Percentiles rank a stretch among this genome's conserved stretches.
Evolutionary conservation across 2,888 invertebrate species (phyloP).

Genomic region (Melieria crassipennis): DNA sequence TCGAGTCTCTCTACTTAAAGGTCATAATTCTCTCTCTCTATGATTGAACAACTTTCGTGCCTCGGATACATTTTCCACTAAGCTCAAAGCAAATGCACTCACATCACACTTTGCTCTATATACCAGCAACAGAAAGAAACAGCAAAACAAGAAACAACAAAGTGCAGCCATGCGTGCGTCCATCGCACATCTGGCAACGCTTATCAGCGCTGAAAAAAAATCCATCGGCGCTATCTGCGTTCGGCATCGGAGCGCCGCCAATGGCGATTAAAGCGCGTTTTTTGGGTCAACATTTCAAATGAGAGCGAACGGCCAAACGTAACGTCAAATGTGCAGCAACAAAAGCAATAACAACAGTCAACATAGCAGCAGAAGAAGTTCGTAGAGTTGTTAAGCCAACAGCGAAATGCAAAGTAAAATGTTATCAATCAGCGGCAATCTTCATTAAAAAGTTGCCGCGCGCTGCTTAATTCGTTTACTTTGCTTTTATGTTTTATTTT

Average conservation of each 20-base stretch:
- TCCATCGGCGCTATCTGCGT: slow-evolving; percentile 56
- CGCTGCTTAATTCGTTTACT: slow-evolving; percentile 29
- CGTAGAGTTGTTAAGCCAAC: slow-evolving; percentile 1
- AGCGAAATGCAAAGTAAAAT: slow-evolving; percentile 25
- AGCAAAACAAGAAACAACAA: slow-evolving; percentile 1
- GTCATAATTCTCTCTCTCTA: too few species aligned
- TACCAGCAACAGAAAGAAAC: not conserved
- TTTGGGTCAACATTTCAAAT: slow-evolving; percentile 40
- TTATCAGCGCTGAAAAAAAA: slow-evolving; percentile 58
- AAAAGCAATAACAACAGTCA: slow-evolving; percentile 28
- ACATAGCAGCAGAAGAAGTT: slow-evolving; percentile 14
- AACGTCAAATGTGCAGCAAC: slow-evolving; percentile 33
- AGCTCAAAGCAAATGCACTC: too few species aligned
- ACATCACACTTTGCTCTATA: not conserved
- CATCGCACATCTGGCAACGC: slow-evolving; percentile 32
- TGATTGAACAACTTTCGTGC: too few species aligned
- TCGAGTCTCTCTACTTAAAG: too few species aligned
- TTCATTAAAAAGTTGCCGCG: slow-evolving; percentile 29
- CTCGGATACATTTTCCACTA: too few species aligned
- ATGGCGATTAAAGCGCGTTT: slow-evolving; percentile 50
- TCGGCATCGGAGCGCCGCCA: slow-evolving; percentile 55
- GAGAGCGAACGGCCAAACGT: slow-evolving; percentile 23
- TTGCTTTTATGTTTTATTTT: slow-evolving; percentile 4
- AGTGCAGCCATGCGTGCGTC: too few species aligned
- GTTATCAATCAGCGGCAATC: slow-evolving; percentile 31